A percentile compares a stretch with the other conserved stretches of the same genome.
phyloP scores from a whole-genome alignment of 2,113 vertebrate species.

The Cyphomyrus discorhynchus region DNA sequence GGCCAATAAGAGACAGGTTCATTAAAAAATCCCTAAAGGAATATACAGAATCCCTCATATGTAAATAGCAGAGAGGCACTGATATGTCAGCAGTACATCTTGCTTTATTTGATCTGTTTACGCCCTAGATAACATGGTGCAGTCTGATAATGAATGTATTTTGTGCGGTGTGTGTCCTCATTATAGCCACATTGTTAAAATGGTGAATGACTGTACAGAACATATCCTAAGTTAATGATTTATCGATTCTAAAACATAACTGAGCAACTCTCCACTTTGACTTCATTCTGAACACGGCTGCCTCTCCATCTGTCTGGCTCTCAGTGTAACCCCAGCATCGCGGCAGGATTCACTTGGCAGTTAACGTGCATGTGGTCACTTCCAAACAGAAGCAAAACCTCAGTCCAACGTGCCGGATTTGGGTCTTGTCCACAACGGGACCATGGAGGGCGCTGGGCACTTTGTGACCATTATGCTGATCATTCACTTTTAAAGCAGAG shows the following conservation, averaged over 20 bases:
- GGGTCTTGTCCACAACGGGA: neutral
- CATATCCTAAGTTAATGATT: neutral
- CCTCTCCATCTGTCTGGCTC: neutral
- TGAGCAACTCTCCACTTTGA: neutral
- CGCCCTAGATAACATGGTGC: neutral
- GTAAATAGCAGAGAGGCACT: neutral
- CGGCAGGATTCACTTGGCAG: neutral
- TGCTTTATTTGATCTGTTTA: neutral
- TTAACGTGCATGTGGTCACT: neutral
- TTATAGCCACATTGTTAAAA: neutral
- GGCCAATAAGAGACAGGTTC: neutral
- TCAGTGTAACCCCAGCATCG: neutral
- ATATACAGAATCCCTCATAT: neutral
- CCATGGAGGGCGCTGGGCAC: neutral
- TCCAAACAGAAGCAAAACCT: neutral
- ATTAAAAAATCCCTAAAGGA: neutral
- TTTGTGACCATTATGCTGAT: neutral
- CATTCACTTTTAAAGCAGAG: slow-evolving; percentile 4
- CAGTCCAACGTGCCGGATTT: neutral
- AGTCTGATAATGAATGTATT: neutral
- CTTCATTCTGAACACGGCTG: neutral
- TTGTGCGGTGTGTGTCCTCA: neutral
- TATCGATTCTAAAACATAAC: neutral
- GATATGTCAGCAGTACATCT: neutral
- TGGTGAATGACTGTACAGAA: neutral